phyloP scores from a whole-genome alignment of 1,140 invertebrate species.

The Cotesia chilonis region DNA sequence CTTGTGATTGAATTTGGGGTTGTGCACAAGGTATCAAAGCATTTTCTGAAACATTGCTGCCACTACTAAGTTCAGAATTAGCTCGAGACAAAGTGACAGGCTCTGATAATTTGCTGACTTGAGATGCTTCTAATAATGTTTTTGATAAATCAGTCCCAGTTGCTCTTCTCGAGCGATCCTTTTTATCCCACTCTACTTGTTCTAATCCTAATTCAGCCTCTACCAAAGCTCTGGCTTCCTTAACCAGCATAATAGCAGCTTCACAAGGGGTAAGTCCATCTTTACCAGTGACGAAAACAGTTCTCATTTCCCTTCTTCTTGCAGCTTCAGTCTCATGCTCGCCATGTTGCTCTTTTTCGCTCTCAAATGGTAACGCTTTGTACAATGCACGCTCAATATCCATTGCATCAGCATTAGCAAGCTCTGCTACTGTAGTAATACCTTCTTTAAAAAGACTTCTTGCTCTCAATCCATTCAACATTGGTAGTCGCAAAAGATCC shows the following conservation, averaged over 20 bases:
- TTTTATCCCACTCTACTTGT: constrained; percentile 60
- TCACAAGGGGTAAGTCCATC: constrained; percentile 82
- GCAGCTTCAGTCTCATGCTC: constrained; percentile 75
- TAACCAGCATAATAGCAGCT: constrained; percentile 81
- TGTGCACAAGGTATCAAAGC: neutral
- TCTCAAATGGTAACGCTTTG: constrained; percentile 85
- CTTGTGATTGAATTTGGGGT: neutral
- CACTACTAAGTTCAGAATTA: neutral
- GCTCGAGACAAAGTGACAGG: neutral
- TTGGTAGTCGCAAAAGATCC: constrained; percentile 87
- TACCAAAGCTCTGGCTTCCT: constrained; percentile 77
- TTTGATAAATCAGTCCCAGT: neutral
- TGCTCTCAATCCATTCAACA: constrained; percentile 86
- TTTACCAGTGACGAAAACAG: constrained; percentile 85
- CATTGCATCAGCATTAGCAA: constrained; percentile 77
- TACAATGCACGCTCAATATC: constrained; percentile 81
- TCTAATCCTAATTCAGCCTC: constrained; percentile 68
- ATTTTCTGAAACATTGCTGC: constrained; percentile 6
- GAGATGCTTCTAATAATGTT: neutral
- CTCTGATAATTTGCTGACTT: neutral
- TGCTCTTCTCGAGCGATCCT: neutral
- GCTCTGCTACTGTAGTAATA: constrained; percentile 78
- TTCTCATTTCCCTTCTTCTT: constrained; percentile 73
- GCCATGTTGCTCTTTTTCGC: constrained; percentile 76
- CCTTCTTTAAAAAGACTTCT: constrained; percentile 84